Base-by-base conservation (phyloP, 1,140 invertebrate genomes). In the Anoplolepis gracilipes region DNA sequence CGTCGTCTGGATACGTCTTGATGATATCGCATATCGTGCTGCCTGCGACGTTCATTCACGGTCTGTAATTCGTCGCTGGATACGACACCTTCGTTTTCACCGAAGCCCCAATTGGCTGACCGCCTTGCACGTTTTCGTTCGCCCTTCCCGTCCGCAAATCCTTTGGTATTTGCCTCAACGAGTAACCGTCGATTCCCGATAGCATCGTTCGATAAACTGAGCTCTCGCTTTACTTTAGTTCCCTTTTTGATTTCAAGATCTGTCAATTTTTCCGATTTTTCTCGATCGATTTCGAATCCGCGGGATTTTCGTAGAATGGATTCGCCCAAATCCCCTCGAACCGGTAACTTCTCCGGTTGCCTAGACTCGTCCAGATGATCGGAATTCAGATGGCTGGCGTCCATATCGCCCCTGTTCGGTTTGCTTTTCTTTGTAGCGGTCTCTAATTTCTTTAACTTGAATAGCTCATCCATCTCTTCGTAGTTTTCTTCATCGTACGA, bases 361-460 rank as follows among this genome's bases (percentile, higher is more conserved):
- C 28, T 30, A 1, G 57, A 61, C 0, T 62, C 62, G 1, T 78
- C 39, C 39, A 65, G 16, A 28, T 76, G 72, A 6, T 85, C 39
- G 6, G 30, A 65, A 36, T 79, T 25, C 2, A 77, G 42, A 39
- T 49, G 2, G 7, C 64, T 87, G 1, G 84, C 70, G 8, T 93
- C 91, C 13, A 95, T 95, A 81, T 95, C 94, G 10, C 94, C 94
- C 4, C 94, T 90, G 22, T 89, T 93, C 65, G 67, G 67, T 25
- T 36, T 89, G 1, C 8, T 19, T 8, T 16, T 65, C n/a, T 87
- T 85, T 5, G 28, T 33, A n/a, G 16, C 76, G 3, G 78, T 73
- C n/a, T 92, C 87, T 10, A 90, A 30, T 73, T 86, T 84, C 53
- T 86, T 91, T 0, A 94, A 7, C 7, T 91, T 92, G 6, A 94